Evolutionary conservation across 2,888 invertebrate genomes (phyloP).

Genomic region (Halictus quadricinctus): DNA sequence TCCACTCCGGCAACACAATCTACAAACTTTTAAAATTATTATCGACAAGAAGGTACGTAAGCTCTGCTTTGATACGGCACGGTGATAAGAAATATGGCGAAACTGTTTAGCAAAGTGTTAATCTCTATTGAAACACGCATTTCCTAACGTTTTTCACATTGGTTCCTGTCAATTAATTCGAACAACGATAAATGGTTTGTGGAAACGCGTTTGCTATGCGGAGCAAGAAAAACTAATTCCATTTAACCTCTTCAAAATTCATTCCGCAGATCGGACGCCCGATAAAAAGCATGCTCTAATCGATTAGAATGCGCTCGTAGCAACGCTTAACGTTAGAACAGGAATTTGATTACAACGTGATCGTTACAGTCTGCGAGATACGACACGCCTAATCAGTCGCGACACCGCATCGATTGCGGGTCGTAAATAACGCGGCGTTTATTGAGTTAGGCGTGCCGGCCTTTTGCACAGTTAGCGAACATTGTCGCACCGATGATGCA

Average conservation of each 20-base stretch:
- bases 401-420: conserved; percentile 12
- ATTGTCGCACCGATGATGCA: conserved; percentile 4
- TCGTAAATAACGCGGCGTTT: conserved; percentile 13
- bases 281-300: not conserved
- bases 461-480: not conserved
- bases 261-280: not conserved
- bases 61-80: too few species aligned
- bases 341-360: not conserved
- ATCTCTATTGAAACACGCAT: not conserved
- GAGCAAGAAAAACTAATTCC: not conserved
- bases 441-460: conserved; percentile 5
- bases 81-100: too few species aligned
- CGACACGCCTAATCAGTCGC: conserved; percentile 36
- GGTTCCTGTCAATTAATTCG: not conserved
- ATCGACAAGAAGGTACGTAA: not conserved
- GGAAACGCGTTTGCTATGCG: not conserved
- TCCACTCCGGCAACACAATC: too few species aligned
- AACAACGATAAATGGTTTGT: not conserved
- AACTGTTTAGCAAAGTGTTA: not conserved
- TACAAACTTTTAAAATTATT: not conserved
- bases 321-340: not conserved
- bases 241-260: not conserved
- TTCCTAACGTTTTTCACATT: not conserved
- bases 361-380: conserved; percentile 7
- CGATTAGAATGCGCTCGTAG: not conserved